phyloP scores from a whole-genome alignment of 1,140 invertebrate genomes.

The Macrobrachium nipponense region DNA sequence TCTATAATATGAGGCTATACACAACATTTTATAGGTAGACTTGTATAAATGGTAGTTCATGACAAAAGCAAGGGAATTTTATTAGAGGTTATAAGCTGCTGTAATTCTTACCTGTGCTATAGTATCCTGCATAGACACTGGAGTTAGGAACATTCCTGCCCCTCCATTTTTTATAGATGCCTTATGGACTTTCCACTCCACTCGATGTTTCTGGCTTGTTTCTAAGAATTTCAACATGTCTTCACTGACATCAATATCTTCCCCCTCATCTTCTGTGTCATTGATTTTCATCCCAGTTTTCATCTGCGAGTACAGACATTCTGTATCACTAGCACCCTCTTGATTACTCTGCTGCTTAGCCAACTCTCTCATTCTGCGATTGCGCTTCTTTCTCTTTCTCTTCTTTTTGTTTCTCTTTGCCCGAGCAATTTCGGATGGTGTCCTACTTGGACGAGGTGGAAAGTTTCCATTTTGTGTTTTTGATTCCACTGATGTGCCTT shows the following conservation, averaged over 20 bases:
- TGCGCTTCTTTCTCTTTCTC: constrained; percentile 8
- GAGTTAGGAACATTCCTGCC: neutral
- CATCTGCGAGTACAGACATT: constrained; percentile 1
- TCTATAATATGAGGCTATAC: no score
- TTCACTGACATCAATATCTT: constrained; percentile 3
- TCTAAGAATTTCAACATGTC: neutral
- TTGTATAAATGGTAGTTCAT: no score
- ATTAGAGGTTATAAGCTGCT: no score
- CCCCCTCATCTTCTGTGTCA: neutral
- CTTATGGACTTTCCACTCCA: neutral
- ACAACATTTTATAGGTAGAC: no score
- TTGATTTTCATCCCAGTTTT: neutral
- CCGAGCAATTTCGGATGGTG: neutral
- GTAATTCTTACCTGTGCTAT: neutral
- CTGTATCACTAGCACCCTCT: neutral
- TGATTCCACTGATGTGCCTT: no score
- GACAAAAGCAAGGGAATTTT: no score
- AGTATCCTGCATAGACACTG: neutral
- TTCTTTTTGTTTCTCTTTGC: neutral
- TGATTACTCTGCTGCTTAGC: neutral
- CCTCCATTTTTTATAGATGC: neutral
- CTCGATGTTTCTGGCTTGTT: neutral
- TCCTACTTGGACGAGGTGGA: neutral
- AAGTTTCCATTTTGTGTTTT: neutral
- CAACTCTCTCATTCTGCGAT: neutral